These are phyloP conservation scores for Heliconius nattereri DNA, from an alignment of 1,140 invertebrate genomes.

Conservation along the genomic window DNA sequence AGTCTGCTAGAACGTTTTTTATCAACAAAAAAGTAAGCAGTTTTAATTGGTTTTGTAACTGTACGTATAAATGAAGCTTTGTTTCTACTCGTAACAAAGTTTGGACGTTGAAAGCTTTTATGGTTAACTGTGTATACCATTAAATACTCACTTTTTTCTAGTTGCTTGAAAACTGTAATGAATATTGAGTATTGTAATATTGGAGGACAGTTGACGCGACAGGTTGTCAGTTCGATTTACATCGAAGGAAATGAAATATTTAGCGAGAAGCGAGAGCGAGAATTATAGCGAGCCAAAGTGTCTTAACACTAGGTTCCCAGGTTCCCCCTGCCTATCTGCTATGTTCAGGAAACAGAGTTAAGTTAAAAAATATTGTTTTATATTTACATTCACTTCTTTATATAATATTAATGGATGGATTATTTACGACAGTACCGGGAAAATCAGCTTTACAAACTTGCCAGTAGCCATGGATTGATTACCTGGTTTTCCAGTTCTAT, in stretches of 20 bases:
- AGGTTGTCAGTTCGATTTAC: no score
- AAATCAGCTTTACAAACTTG: background rate
- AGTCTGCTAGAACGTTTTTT: background rate
- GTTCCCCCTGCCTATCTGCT: background rate
- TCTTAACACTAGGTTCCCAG: background rate
- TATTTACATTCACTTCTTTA: no score
- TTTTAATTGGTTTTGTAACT: constrained; percentile 3
- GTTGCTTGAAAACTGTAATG: background rate
- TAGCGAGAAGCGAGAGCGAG: no score
- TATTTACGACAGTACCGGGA: no score
- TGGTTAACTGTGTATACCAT: background rate
- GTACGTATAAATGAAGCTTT: background rate
- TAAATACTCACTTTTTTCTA: background rate
- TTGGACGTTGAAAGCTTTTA: constrained; percentile 8
- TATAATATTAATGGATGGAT: background rate
- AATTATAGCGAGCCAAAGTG: no score
- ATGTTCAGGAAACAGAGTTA: background rate
- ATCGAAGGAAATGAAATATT: no score
- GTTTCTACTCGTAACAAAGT: constrained; percentile 11
- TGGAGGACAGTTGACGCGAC: no score
- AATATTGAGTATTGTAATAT: background rate
- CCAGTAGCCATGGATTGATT: background rate
- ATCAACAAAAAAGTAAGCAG: constrained; percentile 2
- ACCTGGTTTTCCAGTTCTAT: constrained; percentile 16
- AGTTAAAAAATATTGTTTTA: background rate